Percentiles rank a stretch among this genome's conserved stretches.
phyloP scores from a whole-genome alignment of 2,797 vertebrate genomes.

The Coccyzus lansbergi region DNA sequence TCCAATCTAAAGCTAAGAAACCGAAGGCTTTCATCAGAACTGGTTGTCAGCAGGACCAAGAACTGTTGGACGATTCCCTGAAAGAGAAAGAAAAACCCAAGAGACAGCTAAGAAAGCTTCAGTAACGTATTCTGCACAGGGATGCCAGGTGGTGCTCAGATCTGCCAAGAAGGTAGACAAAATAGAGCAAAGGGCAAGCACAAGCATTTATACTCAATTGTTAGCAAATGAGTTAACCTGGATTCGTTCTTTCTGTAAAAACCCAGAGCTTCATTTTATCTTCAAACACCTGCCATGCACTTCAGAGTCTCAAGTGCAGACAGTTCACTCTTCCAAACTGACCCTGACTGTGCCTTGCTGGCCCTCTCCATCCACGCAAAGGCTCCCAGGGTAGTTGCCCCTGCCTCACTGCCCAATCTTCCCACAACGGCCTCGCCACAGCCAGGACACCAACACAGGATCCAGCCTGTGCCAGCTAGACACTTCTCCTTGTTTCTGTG shows the following conservation, averaged over 20 bases:
- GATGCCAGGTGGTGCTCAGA: not conserved
- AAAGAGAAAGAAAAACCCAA: not conserved
- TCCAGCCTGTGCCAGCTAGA: not conserved
- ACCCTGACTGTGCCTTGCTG: not conserved
- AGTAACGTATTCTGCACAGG: not conserved
- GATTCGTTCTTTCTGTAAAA: not conserved
- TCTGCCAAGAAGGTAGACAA: not conserved
- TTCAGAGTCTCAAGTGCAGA: not conserved
- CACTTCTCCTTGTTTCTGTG: fast-evolving
- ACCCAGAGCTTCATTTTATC: not conserved
- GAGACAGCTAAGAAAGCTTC: not conserved
- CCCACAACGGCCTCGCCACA: too few species aligned
- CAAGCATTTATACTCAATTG: not conserved
- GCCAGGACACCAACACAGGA: not conserved
- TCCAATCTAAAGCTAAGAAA: constrained; percentile 98
- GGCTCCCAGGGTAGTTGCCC: not conserved
- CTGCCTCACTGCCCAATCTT: fast-evolving
- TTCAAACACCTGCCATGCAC: fast-evolving
- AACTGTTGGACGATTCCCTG: constrained; percentile 97
- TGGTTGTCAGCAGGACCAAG: constrained; percentile 91
- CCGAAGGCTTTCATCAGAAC: constrained; percentile 91
- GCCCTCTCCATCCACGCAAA: not conserved
- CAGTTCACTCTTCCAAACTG: fast-evolving
- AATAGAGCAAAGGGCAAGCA: not conserved
- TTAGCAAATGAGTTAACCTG: not conserved